Evolutionary conservation across 2,113 vertebrate genomes (phyloP).

Genomic region (Coptodon rendalli): DNA sequence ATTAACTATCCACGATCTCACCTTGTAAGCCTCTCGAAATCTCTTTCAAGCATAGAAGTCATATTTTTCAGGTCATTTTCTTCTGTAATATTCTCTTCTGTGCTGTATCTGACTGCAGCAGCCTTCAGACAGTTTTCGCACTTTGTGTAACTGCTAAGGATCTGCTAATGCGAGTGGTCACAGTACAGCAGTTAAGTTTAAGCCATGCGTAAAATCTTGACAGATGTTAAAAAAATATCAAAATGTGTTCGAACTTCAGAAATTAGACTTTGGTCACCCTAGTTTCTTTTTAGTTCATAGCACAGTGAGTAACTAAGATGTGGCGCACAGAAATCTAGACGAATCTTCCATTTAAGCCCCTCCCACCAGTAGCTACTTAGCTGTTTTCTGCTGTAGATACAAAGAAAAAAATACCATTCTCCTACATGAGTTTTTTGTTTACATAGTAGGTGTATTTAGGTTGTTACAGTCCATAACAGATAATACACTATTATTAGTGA

Average conservation of each 20-base stretch:
- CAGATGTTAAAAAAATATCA: not conserved
- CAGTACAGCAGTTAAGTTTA: not conserved
- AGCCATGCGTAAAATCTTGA: not conserved
- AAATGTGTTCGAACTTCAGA: not conserved
- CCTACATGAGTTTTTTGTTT: not conserved
- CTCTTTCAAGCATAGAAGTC: accelerated
- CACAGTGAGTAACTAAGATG: not conserved
- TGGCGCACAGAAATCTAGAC: not conserved
- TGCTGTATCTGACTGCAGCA: not conserved
- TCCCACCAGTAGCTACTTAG: not conserved
- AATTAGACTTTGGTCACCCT: not conserved
- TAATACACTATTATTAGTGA: not conserved
- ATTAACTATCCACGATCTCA: not conserved
- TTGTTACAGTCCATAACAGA: not conserved
- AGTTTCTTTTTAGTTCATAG: not conserved
- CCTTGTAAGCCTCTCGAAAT: not conserved
- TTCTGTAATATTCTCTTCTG: not conserved
- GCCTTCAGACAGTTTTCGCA: not conserved
- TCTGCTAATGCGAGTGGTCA: not conserved
- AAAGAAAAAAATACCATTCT: not conserved
- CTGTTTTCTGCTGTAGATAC: not conserved
- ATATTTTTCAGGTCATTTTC: not conserved
- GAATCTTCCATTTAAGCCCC: not conserved
- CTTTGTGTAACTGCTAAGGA: not conserved
- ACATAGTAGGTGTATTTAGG: not conserved